phyloP scores from a whole-genome alignment of 1,140 invertebrate species.

The Brachionus sp. region DNA sequence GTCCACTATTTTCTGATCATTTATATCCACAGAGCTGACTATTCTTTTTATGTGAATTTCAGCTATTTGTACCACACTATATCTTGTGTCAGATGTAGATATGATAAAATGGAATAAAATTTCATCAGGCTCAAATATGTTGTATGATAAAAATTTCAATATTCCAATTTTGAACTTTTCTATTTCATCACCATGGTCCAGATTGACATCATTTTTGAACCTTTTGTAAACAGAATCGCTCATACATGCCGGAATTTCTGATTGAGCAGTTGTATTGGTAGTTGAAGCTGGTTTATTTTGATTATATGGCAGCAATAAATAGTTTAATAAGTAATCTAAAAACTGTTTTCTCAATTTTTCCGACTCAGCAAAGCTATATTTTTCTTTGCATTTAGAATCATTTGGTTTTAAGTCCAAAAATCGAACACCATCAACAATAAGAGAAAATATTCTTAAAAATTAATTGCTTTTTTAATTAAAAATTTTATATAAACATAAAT shows the following conservation, averaged over 20 bases:
- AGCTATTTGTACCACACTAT: slow-evolving; percentile 50
- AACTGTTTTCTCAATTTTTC: slow-evolving; percentile 69
- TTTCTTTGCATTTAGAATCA: slow-evolving; percentile 45
- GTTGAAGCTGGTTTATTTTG: slow-evolving; percentile 54
- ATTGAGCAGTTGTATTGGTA: slow-evolving; percentile 42
- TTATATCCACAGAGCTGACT: slow-evolving; percentile 32
- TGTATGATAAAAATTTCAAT: slow-evolving; percentile 74
- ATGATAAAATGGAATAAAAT: slow-evolving; percentile 74
- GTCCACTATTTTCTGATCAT: slow-evolving; percentile 34
- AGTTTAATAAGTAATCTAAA: slow-evolving; percentile 73
- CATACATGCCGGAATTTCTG: slow-evolving; percentile 68
- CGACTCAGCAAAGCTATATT: slow-evolving; percentile 67
- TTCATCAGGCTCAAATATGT: slow-evolving; percentile 71
- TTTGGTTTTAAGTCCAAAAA: slow-evolving; percentile 16
- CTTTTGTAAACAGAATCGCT: slow-evolving; percentile 74
- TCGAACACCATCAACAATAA: slow-evolving; percentile 24
- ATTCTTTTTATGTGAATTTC: slow-evolving; percentile 43
- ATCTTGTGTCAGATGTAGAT: slow-evolving; percentile 77
- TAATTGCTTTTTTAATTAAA: neutral
- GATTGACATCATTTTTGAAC: slow-evolving; percentile 68
- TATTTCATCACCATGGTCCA: slow-evolving; percentile 5
- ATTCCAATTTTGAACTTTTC: slow-evolving; percentile 57
- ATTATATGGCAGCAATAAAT: slow-evolving; percentile 80
- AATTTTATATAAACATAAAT: neutral
- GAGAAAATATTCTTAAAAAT: neutral